Base-by-base conservation (phyloP, 1,140 invertebrate species). In the Calliopsis andreniformis region DNA sequence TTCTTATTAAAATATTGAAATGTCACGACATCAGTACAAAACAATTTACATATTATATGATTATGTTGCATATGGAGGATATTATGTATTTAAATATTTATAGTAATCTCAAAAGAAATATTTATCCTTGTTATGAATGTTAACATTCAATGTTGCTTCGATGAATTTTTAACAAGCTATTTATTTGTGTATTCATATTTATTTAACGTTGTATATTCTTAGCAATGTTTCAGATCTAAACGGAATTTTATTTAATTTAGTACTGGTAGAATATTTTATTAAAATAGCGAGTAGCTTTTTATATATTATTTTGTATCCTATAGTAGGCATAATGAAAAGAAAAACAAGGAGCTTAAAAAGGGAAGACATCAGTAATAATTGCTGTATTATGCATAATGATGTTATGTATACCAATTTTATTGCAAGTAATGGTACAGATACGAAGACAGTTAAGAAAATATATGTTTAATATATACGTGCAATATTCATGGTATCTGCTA, bases 331-430 rank as follows among this genome's bases (percentile, higher is more conserved):
- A 16, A n/a, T n/a, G n/a, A n/a, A n/a, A n/a, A n/a, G 10, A 35
- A 32, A 2, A 4, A 12, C 32, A 56, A 16, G 5, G 18, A 23
- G 3, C 28, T 66, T 51, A 35, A 66, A 32, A 6, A 35, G 16
- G 47, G 20, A 39, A 14, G 7, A 45, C 25, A 28, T 66, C 47
- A 51, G n/a, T 42, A n/a, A n/a, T 32, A 25, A 35, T 66, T 66
- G n/a, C n/a, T 67, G n/a, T 45, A 1, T 75, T 75, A 55, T 71
- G 63, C 25, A 77, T 62, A 67, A 76, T 67, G 18, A 67, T 49
- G 51, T 80, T 56, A 43, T 59, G 28, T 66, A 76, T 80, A 76
- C 77, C n/a, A 58, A 80, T 45, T 76, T 76, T 76, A 76, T 76
- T 76, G 73, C 20, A 43, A 81, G 61, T 55, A 71, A 71, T 76